A percentile compares a stretch with the other conserved stretches of the same genome.
Evolutionary conservation across 2,113 vertebrate species (phyloP).

Genomic region (Ailurus styani): DNA sequence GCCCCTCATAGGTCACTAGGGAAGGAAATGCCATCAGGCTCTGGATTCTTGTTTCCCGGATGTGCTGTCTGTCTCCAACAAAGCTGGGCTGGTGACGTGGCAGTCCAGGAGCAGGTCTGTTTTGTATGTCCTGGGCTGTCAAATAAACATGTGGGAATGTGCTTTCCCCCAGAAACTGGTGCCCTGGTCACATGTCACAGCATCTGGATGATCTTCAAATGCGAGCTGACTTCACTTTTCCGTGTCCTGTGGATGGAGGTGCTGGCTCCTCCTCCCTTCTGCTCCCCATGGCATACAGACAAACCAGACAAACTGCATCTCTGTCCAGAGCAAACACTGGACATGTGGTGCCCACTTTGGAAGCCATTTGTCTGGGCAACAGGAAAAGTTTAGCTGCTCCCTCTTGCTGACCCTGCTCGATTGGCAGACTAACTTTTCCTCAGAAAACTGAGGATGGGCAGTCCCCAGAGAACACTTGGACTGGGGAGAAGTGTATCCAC

Average conservation of each 20-base stretch:
- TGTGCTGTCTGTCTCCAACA: not conserved
- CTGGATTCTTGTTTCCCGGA: slow-evolving; percentile 37
- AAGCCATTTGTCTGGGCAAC: rapidly evolving
- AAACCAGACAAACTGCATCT: not conserved
- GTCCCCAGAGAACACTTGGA: not conserved
- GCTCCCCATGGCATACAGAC: not conserved
- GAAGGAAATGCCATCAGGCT: not conserved
- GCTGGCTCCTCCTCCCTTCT: not conserved
- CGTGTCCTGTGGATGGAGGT: not conserved
- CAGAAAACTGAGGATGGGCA: not conserved
- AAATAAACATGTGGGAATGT: slow-evolving; percentile 33
- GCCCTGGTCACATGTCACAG: slow-evolving; percentile 2
- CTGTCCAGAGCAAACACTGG: slow-evolving; percentile 18
- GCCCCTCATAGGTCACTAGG: not conserved
- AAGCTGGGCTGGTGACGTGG: not conserved
- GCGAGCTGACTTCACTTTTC: not conserved
- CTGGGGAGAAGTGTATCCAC: not conserved
- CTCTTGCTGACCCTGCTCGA: not conserved
- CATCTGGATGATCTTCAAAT: slow-evolving; percentile 21
- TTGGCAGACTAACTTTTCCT: not conserved
- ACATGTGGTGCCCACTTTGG: not conserved
- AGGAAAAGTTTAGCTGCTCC: not conserved
- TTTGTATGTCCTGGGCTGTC: slow-evolving; percentile 51
- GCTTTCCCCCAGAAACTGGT: slow-evolving; percentile 51
- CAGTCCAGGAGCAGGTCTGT: slow-evolving; percentile 1